phyloP scores from a whole-genome alignment of 2,797 vertebrate genomes.

The Ambastaia sidthimunki region DNA sequence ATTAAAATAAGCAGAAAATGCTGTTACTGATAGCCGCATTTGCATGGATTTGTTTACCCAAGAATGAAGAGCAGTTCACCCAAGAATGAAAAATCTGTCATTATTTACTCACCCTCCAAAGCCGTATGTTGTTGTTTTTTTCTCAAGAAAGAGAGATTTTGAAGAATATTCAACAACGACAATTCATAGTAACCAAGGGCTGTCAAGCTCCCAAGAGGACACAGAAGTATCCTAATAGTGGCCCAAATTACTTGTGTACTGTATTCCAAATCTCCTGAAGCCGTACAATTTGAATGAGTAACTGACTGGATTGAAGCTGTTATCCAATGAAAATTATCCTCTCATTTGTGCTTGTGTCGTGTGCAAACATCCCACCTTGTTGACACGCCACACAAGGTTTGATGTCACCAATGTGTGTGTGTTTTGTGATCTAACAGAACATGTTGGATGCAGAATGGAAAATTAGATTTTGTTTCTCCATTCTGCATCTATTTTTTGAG shows the following conservation, averaged over 20 bases:
- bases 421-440: no score
- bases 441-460: no score
- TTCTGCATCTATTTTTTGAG: no score
- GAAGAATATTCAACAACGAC: constrained; percentile 2
- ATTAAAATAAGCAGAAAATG: not conserved
- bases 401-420: no score
- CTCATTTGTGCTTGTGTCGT: no score
- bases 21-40: not conserved
- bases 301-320: no score
- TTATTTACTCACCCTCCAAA: not conserved
- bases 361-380: no score
- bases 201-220: not conserved
- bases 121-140: constrained; percentile 1
- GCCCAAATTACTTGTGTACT: not conserved
- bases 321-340: no score
- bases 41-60: no score
- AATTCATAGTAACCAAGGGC: not conserved
- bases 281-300: no score
- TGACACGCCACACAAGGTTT: no score
- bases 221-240: not conserved
- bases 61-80: not conserved
- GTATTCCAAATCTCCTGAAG: not conserved
- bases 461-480: no score
- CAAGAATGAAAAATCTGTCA: not conserved
- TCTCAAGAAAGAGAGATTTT: not conserved